A percentile compares a stretch with the other conserved stretches of the same genome.
phyloP scores from a whole-genome alignment of 2,113 vertebrate species.

The Pipa parva region DNA sequence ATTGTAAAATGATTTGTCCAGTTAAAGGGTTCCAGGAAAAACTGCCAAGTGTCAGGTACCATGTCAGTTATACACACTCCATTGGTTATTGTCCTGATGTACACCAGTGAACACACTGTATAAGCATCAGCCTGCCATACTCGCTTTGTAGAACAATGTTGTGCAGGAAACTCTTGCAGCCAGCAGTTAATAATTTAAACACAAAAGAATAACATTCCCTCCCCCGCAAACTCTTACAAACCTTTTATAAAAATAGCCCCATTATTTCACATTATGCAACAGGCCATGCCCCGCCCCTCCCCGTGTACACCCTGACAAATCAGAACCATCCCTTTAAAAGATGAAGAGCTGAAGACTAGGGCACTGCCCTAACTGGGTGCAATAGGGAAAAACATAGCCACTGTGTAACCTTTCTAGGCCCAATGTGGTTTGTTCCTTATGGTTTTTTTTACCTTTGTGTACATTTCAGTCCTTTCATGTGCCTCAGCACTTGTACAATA shows the following conservation, averaged over 20 bases:
- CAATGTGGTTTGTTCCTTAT: neutral
- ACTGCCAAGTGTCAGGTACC: too few relatives aligned
- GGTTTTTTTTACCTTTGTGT: too few relatives aligned
- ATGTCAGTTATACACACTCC: too few relatives aligned
- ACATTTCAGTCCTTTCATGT: neutral
- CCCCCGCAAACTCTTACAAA: slow-evolving; percentile 30
- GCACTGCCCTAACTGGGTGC: slow-evolving; percentile 35
- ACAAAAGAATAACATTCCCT: slow-evolving; percentile 35
- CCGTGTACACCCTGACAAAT: slow-evolving; percentile 22
- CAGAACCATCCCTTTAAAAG: slow-evolving; percentile 11
- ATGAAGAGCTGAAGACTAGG: slow-evolving; percentile 30
- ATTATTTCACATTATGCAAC: slow-evolving; percentile 42
- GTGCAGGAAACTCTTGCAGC: slow-evolving; percentile 28
- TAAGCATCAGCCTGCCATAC: too few relatives aligned
- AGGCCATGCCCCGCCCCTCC: slow-evolving; percentile 32
- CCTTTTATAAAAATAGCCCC: slow-evolving; percentile 43
- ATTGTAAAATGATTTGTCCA: too few relatives aligned
- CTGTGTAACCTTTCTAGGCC: slow-evolving; percentile 6
- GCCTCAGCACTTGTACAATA: neutral
- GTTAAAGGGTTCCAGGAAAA: too few relatives aligned
- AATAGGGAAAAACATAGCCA: slow-evolving; percentile 14
- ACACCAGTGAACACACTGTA: too few relatives aligned
- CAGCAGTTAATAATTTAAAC: slow-evolving; percentile 44
- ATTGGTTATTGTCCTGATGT: too few relatives aligned
- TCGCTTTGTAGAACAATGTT: slow-evolving; percentile 11